Percentiles rank a stretch among this genome's conserved stretches.
Evolutionary conservation across 2,888 invertebrate genomes (phyloP).

Genomic region (Phyto melanocephala): DNA sequence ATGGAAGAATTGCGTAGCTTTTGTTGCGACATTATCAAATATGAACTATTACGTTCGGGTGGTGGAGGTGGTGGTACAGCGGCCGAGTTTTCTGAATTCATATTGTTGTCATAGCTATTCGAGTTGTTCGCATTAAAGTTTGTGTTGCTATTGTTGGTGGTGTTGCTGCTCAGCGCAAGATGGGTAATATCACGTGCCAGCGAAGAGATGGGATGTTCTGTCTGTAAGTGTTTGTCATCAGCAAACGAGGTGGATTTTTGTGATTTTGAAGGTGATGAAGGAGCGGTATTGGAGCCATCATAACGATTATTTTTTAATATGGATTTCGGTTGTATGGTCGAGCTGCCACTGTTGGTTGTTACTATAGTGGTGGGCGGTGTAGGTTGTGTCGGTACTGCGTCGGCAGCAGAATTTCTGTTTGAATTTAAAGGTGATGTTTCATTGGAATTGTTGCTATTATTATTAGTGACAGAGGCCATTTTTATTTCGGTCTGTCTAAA

Average conservation of each 20-base stretch:
- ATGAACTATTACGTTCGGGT: conserved; percentile 93
- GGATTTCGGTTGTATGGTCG: conserved; percentile 76
- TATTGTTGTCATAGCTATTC: conserved; percentile 24
- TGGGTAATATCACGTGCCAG: conserved; percentile 75
- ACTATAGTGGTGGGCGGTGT: conserved; percentile 48
- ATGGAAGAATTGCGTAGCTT: conserved; percentile 70
- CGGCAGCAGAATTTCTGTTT: conserved; percentile 63
- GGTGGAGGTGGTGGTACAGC: conserved; percentile 83
- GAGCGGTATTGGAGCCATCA: conserved; percentile 72
- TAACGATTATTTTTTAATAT: conserved; percentile 78
- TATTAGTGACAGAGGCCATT: conserved; percentile 69
- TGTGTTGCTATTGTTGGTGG: background rate
- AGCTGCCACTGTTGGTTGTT: conserved; percentile 60
- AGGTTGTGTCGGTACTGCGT: conserved; percentile 45
- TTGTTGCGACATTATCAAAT: conserved; percentile 88
- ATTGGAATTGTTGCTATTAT: conserved; percentile 65
- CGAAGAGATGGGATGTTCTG: conserved; percentile 74
- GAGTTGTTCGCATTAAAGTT: conserved; percentile 3
- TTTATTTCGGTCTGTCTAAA: conserved; percentile 78
- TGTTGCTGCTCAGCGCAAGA: conserved; percentile 67
- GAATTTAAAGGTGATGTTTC: conserved; percentile 72
- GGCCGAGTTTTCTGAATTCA: conserved; percentile 67
- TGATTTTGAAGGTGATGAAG: conserved; percentile 78
- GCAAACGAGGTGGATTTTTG: conserved; percentile 78
- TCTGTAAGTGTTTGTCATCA: conserved; percentile 75